Evolutionary conservation across 2,888 invertebrate species (phyloP).

Genomic region (Eupithecia inturbata): DNA sequence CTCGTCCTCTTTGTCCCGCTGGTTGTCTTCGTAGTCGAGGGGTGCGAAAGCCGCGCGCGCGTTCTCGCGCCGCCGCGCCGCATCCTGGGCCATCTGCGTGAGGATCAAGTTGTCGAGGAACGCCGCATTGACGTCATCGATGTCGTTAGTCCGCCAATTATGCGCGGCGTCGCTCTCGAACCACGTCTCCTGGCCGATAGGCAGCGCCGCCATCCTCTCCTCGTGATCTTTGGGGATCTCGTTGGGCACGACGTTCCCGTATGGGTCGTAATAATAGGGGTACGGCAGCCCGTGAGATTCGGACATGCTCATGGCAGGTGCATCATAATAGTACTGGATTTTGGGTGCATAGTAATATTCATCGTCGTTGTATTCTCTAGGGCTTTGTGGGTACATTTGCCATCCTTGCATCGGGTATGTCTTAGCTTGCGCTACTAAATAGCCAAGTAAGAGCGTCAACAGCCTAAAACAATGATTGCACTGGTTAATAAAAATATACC

Average conservation of each 20-base stretch:
- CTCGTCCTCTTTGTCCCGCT: conserved; percentile 84
- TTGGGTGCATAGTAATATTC: conserved; percentile 84
- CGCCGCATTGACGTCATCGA: conserved; percentile 84
- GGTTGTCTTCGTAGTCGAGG: conserved; percentile 72
- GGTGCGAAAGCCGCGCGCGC: conserved; percentile 75
- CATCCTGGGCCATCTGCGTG: conserved; percentile 86
- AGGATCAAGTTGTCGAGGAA: conserved; percentile 87
- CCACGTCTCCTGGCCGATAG: conserved; percentile 87
- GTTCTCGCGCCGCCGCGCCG: conserved; percentile 77
- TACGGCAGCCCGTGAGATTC: conserved; percentile 74
- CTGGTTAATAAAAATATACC: conserved; percentile 18
- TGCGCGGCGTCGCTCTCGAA: conserved; percentile 83
- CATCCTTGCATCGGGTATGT: conserved; percentile 75
- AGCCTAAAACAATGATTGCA: conserved; percentile 62
- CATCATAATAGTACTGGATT: conserved; percentile 77
- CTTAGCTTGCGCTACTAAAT: conserved; percentile 76
- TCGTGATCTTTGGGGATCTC: conserved; percentile 86
- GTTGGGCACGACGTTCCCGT: conserved; percentile 80
- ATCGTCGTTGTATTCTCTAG: conserved; percentile 81
- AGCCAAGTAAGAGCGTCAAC: conserved; percentile 74
- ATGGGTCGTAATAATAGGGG: conserved; percentile 76
- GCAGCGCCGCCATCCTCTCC: conserved; percentile 85
- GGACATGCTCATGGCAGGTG: conserved; percentile 67
- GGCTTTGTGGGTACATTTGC: conserved; percentile 80
- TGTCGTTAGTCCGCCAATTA: conserved; percentile 73